Conservation (phyloP, 2,113 vertebrate genomes). For the Pristiophorus japonicus region DNA sequence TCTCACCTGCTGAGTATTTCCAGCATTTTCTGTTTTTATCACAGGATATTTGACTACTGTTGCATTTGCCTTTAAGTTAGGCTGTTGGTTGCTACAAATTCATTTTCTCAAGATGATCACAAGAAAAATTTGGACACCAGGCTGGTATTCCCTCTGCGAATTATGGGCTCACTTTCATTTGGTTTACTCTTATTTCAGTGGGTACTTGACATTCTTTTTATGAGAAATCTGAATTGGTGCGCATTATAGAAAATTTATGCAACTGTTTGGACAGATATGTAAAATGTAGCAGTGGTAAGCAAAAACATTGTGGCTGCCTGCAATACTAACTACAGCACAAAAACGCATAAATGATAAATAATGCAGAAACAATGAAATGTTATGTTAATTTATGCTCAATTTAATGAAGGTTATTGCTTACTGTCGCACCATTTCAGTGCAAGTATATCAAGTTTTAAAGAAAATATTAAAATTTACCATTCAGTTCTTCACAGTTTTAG, state of each 20-base stretch:
- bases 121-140: not conserved
- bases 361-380: not conserved
- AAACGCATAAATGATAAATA: not conserved
- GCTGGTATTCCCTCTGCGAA: not conserved
- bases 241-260: not conserved
- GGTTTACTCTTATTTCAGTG: not conserved
- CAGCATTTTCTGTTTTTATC: not conserved
- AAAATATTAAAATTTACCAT: not conserved
- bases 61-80: not conserved
- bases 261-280: not conserved
- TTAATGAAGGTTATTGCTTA: not conserved
- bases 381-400: conserved; percentile 12
- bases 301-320: not conserved
- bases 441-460: not conserved
- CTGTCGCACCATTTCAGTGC: not conserved
- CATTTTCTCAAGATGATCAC: not conserved
- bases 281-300: not conserved
- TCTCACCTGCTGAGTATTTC: too few species aligned
- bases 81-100: not conserved
- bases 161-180: not conserved
- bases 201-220: not conserved
- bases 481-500: not conserved
- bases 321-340: not conserved
- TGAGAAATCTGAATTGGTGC: not conserved
- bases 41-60: not conserved